Evolutionary conservation across 2,113 vertebrate genomes (phyloP).

Genomic region (Nothocercus julius): DNA sequence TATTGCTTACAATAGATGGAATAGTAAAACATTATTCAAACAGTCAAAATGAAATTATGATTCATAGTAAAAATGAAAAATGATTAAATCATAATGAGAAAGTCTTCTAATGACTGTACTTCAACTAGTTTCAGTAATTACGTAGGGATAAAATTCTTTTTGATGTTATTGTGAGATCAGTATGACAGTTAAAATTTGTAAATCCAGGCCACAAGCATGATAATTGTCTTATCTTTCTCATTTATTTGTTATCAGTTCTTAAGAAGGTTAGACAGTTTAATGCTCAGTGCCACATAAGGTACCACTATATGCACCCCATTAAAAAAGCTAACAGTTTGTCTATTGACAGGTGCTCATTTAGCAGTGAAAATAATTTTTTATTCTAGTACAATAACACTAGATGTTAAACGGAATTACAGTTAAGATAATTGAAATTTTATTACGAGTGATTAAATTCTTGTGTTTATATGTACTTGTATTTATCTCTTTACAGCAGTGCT

Average conservation of each 20-base stretch:
- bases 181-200: neutral
- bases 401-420: neutral
- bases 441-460: neutral
- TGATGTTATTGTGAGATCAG: neutral
- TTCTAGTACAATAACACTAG: neutral
- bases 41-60: neutral
- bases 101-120: neutral
- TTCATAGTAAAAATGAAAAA: neutral
- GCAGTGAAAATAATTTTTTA: neutral
- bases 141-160: neutral
- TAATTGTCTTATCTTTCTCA: neutral
- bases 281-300: neutral
- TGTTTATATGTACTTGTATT: neutral
- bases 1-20: neutral
- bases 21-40: neutral
- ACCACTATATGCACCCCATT: neutral
- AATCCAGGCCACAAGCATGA: neutral
- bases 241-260: neutral
- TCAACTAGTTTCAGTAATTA: neutral
- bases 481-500: neutral
- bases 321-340: neutral
- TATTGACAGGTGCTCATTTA: neutral
- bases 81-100: neutral
- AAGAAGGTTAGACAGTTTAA: neutral
- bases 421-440: slow-evolving; percentile 13